Conservation (phyloP, 92 coral and sea anemone species). For the Metridium senile region DNA sequence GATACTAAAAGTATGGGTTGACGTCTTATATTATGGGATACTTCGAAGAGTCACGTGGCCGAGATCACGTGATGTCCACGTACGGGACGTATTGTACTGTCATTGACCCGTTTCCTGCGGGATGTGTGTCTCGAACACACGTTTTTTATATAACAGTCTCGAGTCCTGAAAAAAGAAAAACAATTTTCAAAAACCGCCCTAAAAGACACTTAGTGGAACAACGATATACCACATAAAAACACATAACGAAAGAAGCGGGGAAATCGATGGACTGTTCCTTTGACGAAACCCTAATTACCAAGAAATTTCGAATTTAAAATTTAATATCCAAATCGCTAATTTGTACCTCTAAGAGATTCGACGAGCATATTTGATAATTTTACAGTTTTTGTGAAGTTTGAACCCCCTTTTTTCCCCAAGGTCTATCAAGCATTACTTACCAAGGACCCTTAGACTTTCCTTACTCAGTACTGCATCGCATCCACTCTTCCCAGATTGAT, state of each 20-base stretch:
- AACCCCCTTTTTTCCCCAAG: background rate
- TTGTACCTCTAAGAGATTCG: no score
- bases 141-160: conserved; percentile 22
- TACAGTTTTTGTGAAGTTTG: background rate
- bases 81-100: background rate
- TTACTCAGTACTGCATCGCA: conserved; percentile 17
- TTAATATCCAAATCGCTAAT: no score
- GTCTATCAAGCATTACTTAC: background rate
- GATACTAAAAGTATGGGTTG: background rate
- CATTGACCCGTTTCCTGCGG: background rate
- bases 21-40: background rate
- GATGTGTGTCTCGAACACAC: background rate
- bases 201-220: no score
- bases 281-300: no score
- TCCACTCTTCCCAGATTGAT: background rate
- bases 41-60: background rate
- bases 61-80: background rate
- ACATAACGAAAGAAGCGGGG: no score
- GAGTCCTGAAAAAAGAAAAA: conserved; percentile 10
- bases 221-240: no score
- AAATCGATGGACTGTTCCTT: no score
- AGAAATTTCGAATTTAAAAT: no score
- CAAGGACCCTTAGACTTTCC: conserved; percentile 8
- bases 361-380: no score
- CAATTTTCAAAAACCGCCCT: no score